These are phyloP conservation scores for Platalea minor DNA, from an alignment of 2,797 vertebrate genomes.

Conservation along the genomic window DNA sequence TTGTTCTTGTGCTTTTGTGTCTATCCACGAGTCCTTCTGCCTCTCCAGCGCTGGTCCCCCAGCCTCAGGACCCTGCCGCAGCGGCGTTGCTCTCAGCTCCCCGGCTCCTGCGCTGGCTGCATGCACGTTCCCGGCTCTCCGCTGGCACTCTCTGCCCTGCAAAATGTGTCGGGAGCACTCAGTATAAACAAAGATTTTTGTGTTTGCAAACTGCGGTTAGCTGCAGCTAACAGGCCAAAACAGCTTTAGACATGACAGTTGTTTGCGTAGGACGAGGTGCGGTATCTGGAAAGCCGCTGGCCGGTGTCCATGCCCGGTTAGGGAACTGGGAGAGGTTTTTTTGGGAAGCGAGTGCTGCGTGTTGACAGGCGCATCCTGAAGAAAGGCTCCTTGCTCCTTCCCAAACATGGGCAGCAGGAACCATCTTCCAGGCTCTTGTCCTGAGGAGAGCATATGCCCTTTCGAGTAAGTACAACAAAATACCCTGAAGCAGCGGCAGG, in stretches of 20 bases:
- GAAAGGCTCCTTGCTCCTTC: neutral
- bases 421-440: neutral
- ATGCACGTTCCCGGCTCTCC: rapidly evolving
- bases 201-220: neutral
- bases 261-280: neutral
- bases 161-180: neutral
- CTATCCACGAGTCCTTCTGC: neutral
- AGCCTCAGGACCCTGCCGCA: neutral
- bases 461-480: slow-evolving; percentile 1
- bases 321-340: neutral
- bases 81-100: rapidly evolving
- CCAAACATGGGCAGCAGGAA: slow-evolving; percentile 57
- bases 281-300: neutral
- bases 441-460: neutral
- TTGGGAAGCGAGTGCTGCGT: neutral
- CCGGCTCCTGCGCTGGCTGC: rapidly evolving
- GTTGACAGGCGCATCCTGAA: neutral
- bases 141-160: neutral
- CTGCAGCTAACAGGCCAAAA: neutral
- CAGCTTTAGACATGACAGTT: neutral
- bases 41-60: neutral
- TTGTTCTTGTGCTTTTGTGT: neutral
- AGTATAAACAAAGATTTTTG: neutral
- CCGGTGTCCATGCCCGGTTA: neutral
- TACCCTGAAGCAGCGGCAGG: neutral